These are phyloP conservation scores for Acleris holmiana DNA, from an alignment of 2,888 invertebrate genomes.

Conservation along the genomic window DNA sequence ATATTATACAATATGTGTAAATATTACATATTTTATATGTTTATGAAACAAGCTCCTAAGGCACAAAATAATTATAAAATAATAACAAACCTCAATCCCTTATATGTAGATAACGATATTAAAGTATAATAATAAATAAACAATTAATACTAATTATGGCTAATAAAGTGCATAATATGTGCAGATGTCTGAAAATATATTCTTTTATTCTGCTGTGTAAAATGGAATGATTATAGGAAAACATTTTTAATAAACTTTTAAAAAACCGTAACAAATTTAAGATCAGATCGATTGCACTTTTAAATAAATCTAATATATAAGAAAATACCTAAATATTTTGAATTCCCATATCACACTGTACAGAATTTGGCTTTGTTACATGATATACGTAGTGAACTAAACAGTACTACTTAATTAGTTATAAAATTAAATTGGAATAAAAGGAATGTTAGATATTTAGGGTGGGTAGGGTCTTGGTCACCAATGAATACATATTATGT, in stretches of 20 bases:
- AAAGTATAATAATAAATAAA: constrained; percentile 39
- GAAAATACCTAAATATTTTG: constrained; percentile 48
- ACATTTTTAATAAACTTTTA: constrained; percentile 63
- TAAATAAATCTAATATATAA: constrained; percentile 46
- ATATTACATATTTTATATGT: constrained; percentile 4
- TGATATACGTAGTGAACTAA: constrained; percentile 59
- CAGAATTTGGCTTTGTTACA: constrained; percentile 72
- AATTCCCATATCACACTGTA: constrained; percentile 69
- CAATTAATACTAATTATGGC: constrained; percentile 47
- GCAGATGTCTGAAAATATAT: constrained; percentile 24
- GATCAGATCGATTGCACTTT: constrained; percentile 72
- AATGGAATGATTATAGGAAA: constrained; percentile 69
- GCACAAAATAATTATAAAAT: constrained; percentile 21
- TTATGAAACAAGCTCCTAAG: constrained; percentile 17
- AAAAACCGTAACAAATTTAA: constrained; percentile 66
- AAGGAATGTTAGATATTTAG: constrained; percentile 62
- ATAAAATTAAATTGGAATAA: constrained; percentile 53
- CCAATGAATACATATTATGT: constrained; percentile 44
- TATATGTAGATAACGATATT: constrained; percentile 39
- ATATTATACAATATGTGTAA: neutral
- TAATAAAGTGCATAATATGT: constrained; percentile 45
- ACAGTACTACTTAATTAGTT: constrained; percentile 64
- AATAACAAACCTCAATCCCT: constrained; percentile 28
- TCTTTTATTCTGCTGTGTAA: constrained; percentile 43
- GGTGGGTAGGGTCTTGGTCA: constrained; percentile 40